These are phyloP conservation scores for Carettochelys insculpta DNA, from an alignment of 2,113 vertebrate species.

Conservation along the genomic window DNA sequence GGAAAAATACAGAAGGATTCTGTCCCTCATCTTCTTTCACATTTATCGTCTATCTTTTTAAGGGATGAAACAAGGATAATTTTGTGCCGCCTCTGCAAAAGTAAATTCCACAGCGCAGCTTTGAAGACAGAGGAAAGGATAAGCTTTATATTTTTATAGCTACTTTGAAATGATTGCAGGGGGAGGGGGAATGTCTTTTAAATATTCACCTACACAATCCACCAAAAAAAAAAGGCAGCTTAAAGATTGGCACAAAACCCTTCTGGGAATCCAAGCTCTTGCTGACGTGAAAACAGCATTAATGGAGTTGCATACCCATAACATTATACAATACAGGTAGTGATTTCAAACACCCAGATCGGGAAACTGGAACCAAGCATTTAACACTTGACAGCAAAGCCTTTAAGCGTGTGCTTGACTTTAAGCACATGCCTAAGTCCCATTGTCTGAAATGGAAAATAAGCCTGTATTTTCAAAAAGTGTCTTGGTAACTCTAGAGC, in stretches of 20 bases:
- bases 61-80: slow-evolving; percentile 69
- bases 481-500: not conserved
- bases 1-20: slow-evolving; percentile 65
- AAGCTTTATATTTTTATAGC: slow-evolving; percentile 22
- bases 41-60: slow-evolving; percentile 73
- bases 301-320: not conserved
- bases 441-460: not conserved
- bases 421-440: not conserved
- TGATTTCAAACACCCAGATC: not conserved
- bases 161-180: slow-evolving; percentile 51
- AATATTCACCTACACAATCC: slow-evolving; percentile 51
- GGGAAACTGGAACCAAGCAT: slow-evolving; percentile 4
- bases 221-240: slow-evolving; percentile 45
- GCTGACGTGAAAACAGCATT: not conserved
- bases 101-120: slow-evolving; percentile 13
- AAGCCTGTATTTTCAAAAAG: not conserved
- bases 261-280: slow-evolving; percentile 36
- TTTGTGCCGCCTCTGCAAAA: slow-evolving; percentile 40
- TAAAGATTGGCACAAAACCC: slow-evolving; percentile 37
- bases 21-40: slow-evolving; percentile 69
- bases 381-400: not conserved
- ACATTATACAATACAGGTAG: not conserved
- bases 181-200: slow-evolving; percentile 35
- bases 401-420: not conserved
- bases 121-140: slow-evolving; percentile 29